These are phyloP conservation scores for Porites rus DNA, from an alignment of 92 coral and sea anemone genomes.

Conservation along the genomic window DNA sequence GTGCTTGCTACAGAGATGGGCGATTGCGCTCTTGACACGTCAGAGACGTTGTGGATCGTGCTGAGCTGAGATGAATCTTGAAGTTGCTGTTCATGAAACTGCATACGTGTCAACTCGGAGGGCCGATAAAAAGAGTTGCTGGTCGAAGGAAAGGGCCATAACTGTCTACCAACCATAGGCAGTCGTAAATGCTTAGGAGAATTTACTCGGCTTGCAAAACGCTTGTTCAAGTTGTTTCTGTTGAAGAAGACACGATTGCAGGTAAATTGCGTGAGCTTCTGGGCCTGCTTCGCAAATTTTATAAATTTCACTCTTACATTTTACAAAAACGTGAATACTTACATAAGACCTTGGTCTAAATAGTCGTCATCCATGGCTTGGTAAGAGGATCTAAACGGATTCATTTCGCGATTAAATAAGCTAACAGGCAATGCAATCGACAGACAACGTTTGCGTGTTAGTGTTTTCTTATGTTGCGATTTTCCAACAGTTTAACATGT, in stretches of 20 bases:
- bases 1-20: not conserved
- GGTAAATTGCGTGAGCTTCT: not conserved
- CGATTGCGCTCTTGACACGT: not conserved
- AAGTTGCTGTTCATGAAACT: constrained; percentile 10
- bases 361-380: constrained; percentile 9
- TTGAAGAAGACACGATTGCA: not conserved
- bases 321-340: constrained; percentile 2
- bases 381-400: constrained; percentile 15
- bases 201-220: not conserved
- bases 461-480: no score
- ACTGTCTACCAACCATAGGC: not conserved
- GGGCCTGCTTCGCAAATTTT: not conserved
- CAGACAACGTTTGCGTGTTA: no score
- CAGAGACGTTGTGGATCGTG: not conserved
- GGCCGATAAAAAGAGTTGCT: constrained; percentile 13
- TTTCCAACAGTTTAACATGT: no score
- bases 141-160: constrained; percentile 8
- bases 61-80: constrained; percentile 6
- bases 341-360: constrained; percentile 5
- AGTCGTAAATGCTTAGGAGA: not conserved
- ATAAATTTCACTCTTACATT: no score
- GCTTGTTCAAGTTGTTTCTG: not conserved
- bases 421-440: not conserved
- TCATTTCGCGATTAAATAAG: not conserved
- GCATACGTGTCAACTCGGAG: not conserved